phyloP scores from a whole-genome alignment of 2,113 vertebrate species.

The Apteryx owenii region DNA sequence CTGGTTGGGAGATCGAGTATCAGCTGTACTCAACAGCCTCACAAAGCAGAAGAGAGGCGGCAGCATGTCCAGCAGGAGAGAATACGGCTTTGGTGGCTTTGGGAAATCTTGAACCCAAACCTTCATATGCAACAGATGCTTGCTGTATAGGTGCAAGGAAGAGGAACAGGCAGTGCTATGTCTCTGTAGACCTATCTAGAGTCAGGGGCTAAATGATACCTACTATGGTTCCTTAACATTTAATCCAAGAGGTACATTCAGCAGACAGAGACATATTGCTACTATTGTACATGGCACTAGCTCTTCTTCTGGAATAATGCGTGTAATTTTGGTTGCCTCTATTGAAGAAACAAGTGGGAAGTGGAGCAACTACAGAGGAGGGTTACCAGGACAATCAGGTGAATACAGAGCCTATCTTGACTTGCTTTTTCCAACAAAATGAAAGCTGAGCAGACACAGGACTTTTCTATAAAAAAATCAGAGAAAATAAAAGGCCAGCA shows the following conservation, averaged over 20 bases:
- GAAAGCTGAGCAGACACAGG: neutral
- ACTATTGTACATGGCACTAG: too few relatives aligned
- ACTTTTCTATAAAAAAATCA: neutral
- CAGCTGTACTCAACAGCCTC: neutral
- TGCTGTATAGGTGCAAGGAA: neutral
- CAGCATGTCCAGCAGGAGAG: neutral
- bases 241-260: neutral
- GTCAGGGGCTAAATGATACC: neutral
- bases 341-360: neutral
- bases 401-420: neutral
- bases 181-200: neutral
- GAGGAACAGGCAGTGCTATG: neutral
- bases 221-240: neutral
- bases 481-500: neutral
- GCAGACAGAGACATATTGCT: neutral
- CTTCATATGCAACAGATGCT: neutral
- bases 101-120: neutral
- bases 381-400: neutral
- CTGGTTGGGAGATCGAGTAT: neutral
- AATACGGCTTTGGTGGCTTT: neutral
- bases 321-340: neutral
- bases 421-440: neutral
- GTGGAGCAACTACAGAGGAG: neutral
- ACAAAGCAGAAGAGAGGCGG: neutral
- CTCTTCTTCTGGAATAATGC: neutral